phyloP scores from a whole-genome alignment of 2,888 invertebrate species.

The Standfussiana lucernea region DNA sequence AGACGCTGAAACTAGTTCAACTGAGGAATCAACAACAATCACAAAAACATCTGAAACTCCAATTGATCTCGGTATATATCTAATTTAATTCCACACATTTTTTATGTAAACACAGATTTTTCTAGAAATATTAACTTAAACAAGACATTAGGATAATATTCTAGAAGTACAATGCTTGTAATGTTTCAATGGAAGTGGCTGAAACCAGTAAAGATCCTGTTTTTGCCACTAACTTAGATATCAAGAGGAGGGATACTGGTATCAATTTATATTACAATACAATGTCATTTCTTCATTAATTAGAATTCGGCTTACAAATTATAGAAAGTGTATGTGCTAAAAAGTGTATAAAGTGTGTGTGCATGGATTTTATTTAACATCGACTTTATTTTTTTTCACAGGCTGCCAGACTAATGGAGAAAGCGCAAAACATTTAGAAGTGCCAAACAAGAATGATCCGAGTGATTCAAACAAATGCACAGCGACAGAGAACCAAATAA shows the following conservation, averaged over 20 bases:
- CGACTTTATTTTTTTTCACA: conserved; percentile 3
- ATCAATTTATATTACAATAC: conserved; percentile 3
- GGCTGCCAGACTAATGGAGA: conserved; percentile 15
- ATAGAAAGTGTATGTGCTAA: background rate
- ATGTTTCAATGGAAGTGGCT: conserved; percentile 24
- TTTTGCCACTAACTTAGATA: background rate
- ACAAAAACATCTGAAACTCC: conserved; percentile 7
- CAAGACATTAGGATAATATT: background rate
- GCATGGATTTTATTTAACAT: background rate
- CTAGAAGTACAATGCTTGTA: background rate
- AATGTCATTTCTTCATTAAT: background rate
- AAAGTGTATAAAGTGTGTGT: no score
- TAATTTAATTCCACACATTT: background rate
- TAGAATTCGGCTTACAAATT: background rate
- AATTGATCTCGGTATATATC: conserved; percentile 29
- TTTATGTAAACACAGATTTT: background rate
- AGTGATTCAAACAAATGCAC: conserved; percentile 7
- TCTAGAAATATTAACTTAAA: background rate
- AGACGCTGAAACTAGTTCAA: background rate
- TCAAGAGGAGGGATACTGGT: background rate
- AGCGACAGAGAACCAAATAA: background rate
- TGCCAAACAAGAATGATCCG: background rate
- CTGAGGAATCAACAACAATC: background rate
- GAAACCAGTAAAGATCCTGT: background rate
- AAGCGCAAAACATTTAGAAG: background rate